Evolutionary conservation across 2,888 invertebrate genomes (phyloP), one percentile per base, ranked within the genome.

Genomic region (Reticulitermes lucifugus): DNA sequence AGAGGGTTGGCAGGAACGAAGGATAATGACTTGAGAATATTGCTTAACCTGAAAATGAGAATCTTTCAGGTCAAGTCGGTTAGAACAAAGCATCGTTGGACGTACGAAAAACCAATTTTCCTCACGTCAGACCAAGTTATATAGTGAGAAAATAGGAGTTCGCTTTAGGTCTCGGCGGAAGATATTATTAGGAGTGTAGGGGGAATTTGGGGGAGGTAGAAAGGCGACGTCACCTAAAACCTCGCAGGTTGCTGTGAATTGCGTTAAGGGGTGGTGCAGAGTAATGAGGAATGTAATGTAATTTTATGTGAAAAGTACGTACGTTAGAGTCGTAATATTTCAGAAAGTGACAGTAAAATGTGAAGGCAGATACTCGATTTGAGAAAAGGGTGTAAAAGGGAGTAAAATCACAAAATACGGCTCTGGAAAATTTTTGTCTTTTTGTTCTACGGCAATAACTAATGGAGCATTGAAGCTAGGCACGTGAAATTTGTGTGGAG

Each of bases 61-160:
- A 41, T 73, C 60, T 80, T 60, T 80, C 41, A 80, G 80, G 80
- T 80, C 80, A 80, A 41, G 80, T 80, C 80, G 80, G 80, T 55
- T 80, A 80, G 60, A 80, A 80, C 80, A 80, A 80, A 80, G 80
- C 80, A 41, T 55, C 80, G 35, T 60, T 80, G 80, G 60, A 79
- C 79, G 79, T 55, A 65, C 51, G 79, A 80, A 80, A 79, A 80
- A 80, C 80, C 80, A 80, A 80, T 80, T 80, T 80, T 80, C 80
- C 80, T 60, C 55, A 80, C 60, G 80, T 80, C 80, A 80, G 60
- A 80, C 41, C 80, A 21, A 25, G 80, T 80, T 80, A 80, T 80
- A 2, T 59, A 60, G 35, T 80, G 59, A 80, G 80, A 60, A 80
- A 80, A 41, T 60, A 80, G 80, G 35, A 60, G 73, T 73, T 41